These are phyloP conservation scores for Protosalanx chinensis DNA, from an alignment of 2,797 vertebrate genomes.

Conservation along the genomic window DNA sequence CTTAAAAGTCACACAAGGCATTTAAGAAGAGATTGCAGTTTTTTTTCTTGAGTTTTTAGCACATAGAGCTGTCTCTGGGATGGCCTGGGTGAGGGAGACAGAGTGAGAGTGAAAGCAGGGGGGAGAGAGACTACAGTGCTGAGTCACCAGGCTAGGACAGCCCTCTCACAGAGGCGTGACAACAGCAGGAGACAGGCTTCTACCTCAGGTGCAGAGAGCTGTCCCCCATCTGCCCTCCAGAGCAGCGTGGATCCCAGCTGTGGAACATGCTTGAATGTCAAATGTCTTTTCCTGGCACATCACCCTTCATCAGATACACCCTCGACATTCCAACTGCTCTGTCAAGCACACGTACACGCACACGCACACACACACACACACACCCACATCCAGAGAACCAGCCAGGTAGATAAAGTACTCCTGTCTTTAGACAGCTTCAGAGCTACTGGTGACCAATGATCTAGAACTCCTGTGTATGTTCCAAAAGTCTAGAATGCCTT, in stretches of 20 bases:
- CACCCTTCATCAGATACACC: not conserved
- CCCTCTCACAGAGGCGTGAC: not conserved
- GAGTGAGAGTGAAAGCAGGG: not conserved
- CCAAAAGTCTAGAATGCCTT: too few relatives aligned
- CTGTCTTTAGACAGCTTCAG: not conserved
- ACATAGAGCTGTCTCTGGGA: conserved; percentile 30
- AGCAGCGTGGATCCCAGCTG: not conserved
- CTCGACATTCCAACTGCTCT: conserved; percentile 38
- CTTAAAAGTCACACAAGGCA: conserved; percentile 62
- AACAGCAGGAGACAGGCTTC: too few relatives aligned
- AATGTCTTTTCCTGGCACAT: not conserved
- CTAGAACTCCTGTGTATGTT: too few relatives aligned
- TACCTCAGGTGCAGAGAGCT: too few relatives aligned
- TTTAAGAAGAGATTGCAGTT: conserved; percentile 34
- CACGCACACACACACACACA: too few relatives aligned
- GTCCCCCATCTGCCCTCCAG: too few relatives aligned
- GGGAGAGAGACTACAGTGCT: not conserved
- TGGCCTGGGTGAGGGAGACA: conserved; percentile 9
- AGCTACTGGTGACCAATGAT: not conserved
- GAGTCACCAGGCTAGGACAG: conserved; percentile 8
- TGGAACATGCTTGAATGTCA: conserved; percentile 46
- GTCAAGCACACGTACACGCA: conserved; percentile 31
- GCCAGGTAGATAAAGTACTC: conserved; percentile 8
- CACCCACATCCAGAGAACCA: conserved; percentile 4
- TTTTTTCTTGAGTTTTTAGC: conserved; percentile 31